phyloP scores from a whole-genome alignment of 2,797 vertebrate genomes.

The Iguana delicatissima region DNA sequence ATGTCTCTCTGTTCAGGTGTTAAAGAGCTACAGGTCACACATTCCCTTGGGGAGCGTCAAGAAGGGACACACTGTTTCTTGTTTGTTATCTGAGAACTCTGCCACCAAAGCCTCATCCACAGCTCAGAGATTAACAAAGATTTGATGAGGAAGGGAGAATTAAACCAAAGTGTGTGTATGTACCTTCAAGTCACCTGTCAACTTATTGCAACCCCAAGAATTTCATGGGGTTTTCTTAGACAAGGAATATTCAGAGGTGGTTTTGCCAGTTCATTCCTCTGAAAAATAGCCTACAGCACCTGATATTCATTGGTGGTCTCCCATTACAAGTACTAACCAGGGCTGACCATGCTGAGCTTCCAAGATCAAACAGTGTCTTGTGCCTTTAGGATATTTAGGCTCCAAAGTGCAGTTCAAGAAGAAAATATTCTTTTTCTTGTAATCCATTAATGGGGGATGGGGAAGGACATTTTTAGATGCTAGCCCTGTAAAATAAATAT shows the following conservation, averaged over 20 bases:
- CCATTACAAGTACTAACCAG: too few relatives aligned
- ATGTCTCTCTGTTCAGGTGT: background rate
- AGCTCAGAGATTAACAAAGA: background rate
- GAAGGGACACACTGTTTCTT: background rate
- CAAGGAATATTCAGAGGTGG: too few relatives aligned
- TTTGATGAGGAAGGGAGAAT: background rate
- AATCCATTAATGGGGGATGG: background rate
- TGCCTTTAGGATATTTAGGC: too few relatives aligned
- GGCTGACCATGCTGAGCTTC: too few relatives aligned
- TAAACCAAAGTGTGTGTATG: too few relatives aligned
- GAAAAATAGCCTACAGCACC: too few relatives aligned
- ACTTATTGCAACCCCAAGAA: too few relatives aligned
- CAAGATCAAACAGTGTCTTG: too few relatives aligned
- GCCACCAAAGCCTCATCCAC: background rate
- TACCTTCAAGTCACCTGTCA: too few relatives aligned
- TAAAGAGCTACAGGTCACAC: background rate
- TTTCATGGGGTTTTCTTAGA: too few relatives aligned
- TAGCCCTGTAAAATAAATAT: slow-evolving; percentile 13
- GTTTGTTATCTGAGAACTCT: background rate
- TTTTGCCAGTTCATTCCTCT: too few relatives aligned
- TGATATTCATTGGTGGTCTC: too few relatives aligned
- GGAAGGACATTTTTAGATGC: background rate
- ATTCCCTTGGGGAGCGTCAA: background rate
- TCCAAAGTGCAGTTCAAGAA: background rate
- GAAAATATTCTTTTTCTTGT: background rate